Evolutionary conservation across 2,797 vertebrate species (phyloP).

Genomic region (Tangara arthus): DNA sequence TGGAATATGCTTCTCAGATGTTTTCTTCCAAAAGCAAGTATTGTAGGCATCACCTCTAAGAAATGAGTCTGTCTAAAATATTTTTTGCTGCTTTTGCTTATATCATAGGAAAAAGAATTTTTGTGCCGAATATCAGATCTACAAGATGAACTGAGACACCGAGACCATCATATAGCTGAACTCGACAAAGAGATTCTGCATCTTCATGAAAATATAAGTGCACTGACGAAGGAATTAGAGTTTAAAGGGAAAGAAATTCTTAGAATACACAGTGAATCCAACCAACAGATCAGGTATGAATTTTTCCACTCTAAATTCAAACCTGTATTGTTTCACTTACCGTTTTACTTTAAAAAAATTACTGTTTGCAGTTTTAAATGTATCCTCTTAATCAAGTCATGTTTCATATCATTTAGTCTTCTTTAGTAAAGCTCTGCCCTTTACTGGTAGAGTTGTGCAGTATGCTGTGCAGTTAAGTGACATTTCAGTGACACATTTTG

Average conservation of each 20-base stretch:
- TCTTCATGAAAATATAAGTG: slow-evolving; percentile 93
- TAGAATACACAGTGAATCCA: slow-evolving; percentile 95
- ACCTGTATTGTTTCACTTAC: neutral
- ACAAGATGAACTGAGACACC: slow-evolving; percentile 89
- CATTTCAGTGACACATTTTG: slow-evolving; percentile 2
- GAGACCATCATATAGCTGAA: slow-evolving; percentile 92
- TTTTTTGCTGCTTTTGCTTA: neutral
- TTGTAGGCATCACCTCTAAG: neutral
- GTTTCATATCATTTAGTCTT: neutral
- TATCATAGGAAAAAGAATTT: slow-evolving; percentile 86
- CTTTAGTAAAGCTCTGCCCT: neutral
- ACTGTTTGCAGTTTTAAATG: neutral
- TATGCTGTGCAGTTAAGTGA: neutral
- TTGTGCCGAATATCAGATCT: slow-evolving; percentile 87
- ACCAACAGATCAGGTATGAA: slow-evolving; percentile 93
- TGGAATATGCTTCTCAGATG: neutral
- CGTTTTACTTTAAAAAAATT: neutral
- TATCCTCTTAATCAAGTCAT: neutral
- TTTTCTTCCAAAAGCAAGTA: neutral
- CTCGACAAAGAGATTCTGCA: slow-evolving; percentile 93
- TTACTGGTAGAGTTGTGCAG: neutral
- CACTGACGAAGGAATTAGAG: slow-evolving; percentile 94
- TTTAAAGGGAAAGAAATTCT: slow-evolving; percentile 97
- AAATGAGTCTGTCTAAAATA: neutral
- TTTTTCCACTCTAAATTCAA: neutral